phyloP scores from a whole-genome alignment of 2,797 vertebrate genomes.

The Hafferia zeledoni region DNA sequence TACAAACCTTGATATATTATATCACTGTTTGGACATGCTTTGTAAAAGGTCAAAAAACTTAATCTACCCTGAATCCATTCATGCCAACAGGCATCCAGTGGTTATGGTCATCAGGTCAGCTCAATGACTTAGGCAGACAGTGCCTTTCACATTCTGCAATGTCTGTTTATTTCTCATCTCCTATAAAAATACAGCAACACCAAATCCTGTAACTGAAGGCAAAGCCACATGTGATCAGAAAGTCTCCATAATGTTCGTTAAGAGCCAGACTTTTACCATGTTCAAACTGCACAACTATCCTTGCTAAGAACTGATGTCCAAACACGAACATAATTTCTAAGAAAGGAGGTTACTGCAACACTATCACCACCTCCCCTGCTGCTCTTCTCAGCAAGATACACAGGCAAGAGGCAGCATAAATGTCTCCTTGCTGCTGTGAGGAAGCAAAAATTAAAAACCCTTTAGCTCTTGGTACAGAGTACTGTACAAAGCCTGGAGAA shows the following conservation, averaged over 20 bases:
- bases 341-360: background rate
- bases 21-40: slow-evolving; percentile 12
- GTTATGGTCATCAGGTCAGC: background rate
- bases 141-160: background rate
- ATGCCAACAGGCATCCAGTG: background rate
- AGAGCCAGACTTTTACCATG: background rate
- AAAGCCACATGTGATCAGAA: background rate
- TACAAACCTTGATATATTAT: background rate
- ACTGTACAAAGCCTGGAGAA: background rate
- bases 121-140: background rate
- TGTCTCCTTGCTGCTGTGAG: background rate
- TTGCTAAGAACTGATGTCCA: background rate
- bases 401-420: background rate
- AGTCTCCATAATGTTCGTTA: background rate
- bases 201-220: background rate
- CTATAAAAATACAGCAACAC: background rate
- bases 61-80: background rate
- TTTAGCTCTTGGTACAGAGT: background rate
- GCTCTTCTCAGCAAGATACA: too few species aligned
- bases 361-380: background rate
- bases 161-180: background rate
- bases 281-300: background rate
- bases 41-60: slow-evolving; percentile 1
- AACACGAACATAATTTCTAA: background rate
- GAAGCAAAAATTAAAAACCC: background rate